phyloP scores from a whole-genome alignment of 2,113 vertebrate species.

The Myotis yumanensis region DNA sequence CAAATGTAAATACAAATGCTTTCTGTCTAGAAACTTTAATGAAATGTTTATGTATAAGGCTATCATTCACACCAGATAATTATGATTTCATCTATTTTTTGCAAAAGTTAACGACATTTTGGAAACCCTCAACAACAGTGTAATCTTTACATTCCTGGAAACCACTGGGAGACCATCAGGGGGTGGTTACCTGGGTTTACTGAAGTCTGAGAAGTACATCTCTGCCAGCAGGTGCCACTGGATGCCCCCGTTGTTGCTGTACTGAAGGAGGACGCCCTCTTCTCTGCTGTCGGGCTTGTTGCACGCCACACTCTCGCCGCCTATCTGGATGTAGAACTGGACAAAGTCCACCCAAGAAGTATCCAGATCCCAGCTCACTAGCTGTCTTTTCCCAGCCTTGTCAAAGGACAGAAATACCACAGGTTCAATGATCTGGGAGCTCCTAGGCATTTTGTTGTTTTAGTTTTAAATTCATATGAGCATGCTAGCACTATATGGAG shows the following conservation, averaged over 20 bases:
- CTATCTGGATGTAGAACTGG: conserved; percentile 98
- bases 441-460: neutral
- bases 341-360: conserved; percentile 99
- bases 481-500: neutral
- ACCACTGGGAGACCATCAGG: fast-evolving
- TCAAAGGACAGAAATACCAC: conserved; percentile 5
- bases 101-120: neutral
- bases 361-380: conserved; percentile 97
- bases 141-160: neutral
- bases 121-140: neutral
- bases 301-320: conserved; percentile 92
- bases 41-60: neutral
- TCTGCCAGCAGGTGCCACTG: conserved; percentile 97
- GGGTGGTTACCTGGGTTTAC: conserved; percentile 90
- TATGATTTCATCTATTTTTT: neutral
- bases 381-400: conserved; percentile 94
- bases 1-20: neutral
- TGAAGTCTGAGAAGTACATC: conserved; percentile 99
- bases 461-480: neutral
- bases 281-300: conserved; percentile 97
- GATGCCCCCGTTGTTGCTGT: conserved; percentile 96
- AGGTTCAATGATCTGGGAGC: neutral
- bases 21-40: conserved; percentile 5
- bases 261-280: conserved; percentile 95
- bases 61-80: neutral